phyloP scores from a whole-genome alignment of 2,888 invertebrate genomes.

The Polia nebulosa region DNA sequence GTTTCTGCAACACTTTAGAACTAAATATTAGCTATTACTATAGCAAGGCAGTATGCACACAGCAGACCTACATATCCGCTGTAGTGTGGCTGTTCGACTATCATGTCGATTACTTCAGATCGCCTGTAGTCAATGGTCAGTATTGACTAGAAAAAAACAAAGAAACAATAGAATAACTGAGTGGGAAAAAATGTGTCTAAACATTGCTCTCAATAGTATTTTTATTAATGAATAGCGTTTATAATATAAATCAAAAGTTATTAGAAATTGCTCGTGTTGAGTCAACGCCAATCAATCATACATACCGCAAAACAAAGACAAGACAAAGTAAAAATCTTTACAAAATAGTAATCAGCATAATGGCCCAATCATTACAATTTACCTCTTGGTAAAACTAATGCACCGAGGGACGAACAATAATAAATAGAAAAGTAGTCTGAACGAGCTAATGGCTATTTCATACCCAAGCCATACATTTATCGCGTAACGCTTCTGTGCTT shows the following conservation, averaged over 20 bases:
- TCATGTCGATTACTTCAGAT: constrained; percentile 82
- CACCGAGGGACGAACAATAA: constrained; percentile 32
- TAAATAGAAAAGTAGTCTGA: constrained; percentile 45
- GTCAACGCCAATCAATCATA: constrained; percentile 25
- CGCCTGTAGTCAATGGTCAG: constrained; percentile 65
- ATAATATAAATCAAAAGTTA: constrained; percentile 3
- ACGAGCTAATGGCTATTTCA: constrained; percentile 54
- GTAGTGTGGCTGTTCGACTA: constrained; percentile 80
- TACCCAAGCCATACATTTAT: constrained; percentile 64
- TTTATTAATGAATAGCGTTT: constrained; percentile 25
- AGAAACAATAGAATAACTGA: constrained; percentile 56
- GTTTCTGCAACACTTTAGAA: constrained; percentile 60
- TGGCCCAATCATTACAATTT: constrained; percentile 31
- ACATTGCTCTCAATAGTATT: constrained; percentile 29
- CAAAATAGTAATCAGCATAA: constrained; percentile 41
- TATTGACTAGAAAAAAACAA: constrained; percentile 57
- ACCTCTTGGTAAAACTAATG: constrained; percentile 47
- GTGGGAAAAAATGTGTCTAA: constrained; percentile 41
- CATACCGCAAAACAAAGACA: constrained; percentile 11
- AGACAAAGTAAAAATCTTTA: constrained; percentile 31
- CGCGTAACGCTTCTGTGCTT: constrained; percentile 74
- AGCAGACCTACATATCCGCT: constrained; percentile 82
- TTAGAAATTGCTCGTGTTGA: constrained; percentile 19
- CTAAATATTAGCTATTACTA: constrained; percentile 65
- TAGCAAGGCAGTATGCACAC: constrained; percentile 68